Conservation (phyloP, 2,797 vertebrate genomes). For the Sciurus vulgaris region DNA sequence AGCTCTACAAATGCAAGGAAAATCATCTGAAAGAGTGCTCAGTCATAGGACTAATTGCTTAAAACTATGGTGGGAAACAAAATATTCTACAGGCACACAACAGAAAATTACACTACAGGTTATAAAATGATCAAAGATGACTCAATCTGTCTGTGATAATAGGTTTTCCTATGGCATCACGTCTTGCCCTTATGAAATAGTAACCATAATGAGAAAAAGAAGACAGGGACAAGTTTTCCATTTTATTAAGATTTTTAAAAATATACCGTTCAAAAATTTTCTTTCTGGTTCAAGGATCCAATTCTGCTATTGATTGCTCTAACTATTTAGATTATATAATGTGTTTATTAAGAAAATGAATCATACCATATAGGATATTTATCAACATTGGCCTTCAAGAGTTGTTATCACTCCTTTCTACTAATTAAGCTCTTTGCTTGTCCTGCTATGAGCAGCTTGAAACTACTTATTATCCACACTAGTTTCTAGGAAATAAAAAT, state of each 20-base stretch:
- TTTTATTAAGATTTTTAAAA: background rate
- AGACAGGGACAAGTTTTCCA: background rate
- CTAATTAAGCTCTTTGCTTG: background rate
- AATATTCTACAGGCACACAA: background rate
- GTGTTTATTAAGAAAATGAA: background rate
- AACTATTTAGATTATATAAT: background rate
- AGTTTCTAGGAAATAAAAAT: background rate
- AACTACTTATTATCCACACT: background rate
- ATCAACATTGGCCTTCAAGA: background rate
- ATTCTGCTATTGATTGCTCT: background rate
- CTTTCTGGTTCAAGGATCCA: background rate
- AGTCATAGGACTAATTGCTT: background rate
- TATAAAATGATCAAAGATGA: background rate
- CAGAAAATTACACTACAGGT: background rate
- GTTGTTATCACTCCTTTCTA: background rate
- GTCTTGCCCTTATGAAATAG: background rate
- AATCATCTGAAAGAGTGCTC: background rate
- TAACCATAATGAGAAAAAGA: background rate
- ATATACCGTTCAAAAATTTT: background rate
- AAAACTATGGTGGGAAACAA: background rate
- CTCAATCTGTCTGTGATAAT: rapidly evolving
- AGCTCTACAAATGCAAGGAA: background rate
- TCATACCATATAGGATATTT: background rate
- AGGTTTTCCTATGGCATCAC: background rate
- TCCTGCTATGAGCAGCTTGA: background rate